These are phyloP conservation scores for Ectobius pallidus DNA, from an alignment of 2,888 invertebrate genomes.

Conservation along the genomic window DNA sequence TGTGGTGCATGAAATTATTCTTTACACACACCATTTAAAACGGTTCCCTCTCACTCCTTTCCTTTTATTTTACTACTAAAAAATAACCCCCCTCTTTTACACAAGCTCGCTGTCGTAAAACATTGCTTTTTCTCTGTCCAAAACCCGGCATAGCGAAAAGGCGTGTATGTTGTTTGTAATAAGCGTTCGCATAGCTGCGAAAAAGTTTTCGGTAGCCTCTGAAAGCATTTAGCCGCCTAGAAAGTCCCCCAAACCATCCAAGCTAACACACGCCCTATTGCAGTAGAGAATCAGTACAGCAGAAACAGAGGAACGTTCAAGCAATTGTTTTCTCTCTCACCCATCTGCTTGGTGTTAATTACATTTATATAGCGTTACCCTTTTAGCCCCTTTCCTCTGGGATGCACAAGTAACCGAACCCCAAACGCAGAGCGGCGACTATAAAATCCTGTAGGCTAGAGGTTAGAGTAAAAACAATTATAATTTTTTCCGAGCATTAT, in stretches of 20 bases:
- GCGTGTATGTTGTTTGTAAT: neutral
- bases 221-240: neutral
- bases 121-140: conserved; percentile 8
- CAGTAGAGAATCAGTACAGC: conserved; percentile 1
- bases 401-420: neutral
- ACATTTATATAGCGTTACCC: conserved; percentile 2
- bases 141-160: neutral
- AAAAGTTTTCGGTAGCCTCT: neutral
- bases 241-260: neutral
- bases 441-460: neutral
- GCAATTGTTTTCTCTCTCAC: conserved; percentile 2
- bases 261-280: neutral
- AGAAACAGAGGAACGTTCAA: neutral
- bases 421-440: neutral
- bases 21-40: conserved; percentile 42
- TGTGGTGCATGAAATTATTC: conserved; percentile 41
- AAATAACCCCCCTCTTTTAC: neutral
- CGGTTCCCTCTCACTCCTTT: conserved; percentile 26
- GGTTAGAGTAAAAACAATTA: neutral
- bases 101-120: conserved; percentile 6
- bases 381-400: neutral
- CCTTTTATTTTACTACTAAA: conserved; percentile 17
- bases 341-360: conserved; percentile 11
- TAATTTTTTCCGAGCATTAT: neutral
- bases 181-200: neutral